Evolutionary conservation across 1,140 invertebrate genomes (phyloP).

Genomic region (Drosophila cardini): DNA sequence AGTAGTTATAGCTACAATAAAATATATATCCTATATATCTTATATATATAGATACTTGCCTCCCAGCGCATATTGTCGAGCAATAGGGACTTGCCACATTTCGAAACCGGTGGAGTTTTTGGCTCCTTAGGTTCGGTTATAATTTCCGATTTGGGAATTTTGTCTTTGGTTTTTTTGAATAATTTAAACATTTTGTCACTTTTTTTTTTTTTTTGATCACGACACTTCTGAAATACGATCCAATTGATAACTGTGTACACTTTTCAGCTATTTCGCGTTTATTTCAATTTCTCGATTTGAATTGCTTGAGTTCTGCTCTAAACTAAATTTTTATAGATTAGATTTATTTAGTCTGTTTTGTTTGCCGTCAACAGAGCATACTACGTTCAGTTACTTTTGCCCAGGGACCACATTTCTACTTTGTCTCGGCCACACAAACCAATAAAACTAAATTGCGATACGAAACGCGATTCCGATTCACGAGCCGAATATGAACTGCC

Average conservation of each 20-base stretch:
- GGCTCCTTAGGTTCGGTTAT: constrained; percentile 72
- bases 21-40: neutral
- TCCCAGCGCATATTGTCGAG: constrained; percentile 81
- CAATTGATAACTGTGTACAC: neutral
- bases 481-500: constrained; percentile 33
- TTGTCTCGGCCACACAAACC: constrained; percentile 6
- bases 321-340: constrained; percentile 8
- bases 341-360: neutral
- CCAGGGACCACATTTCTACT: constrained; percentile 28
- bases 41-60: constrained; percentile 70
- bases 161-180: constrained; percentile 81
- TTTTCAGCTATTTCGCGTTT: neutral
- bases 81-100: constrained; percentile 78
- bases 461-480: constrained; percentile 1
- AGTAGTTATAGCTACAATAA: neutral
- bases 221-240: neutral
- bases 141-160: constrained; percentile 82
- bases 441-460: constrained; percentile 16
- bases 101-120: constrained; percentile 70
- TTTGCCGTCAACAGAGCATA: constrained; percentile 10
- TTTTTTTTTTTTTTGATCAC: neutral
- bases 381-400: constrained; percentile 31
- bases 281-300: no score
- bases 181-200: constrained; percentile 72
- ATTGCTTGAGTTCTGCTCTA: neutral